phyloP scores from a whole-genome alignment of 1,140 invertebrate species.

The Dreissena polymorpha region DNA sequence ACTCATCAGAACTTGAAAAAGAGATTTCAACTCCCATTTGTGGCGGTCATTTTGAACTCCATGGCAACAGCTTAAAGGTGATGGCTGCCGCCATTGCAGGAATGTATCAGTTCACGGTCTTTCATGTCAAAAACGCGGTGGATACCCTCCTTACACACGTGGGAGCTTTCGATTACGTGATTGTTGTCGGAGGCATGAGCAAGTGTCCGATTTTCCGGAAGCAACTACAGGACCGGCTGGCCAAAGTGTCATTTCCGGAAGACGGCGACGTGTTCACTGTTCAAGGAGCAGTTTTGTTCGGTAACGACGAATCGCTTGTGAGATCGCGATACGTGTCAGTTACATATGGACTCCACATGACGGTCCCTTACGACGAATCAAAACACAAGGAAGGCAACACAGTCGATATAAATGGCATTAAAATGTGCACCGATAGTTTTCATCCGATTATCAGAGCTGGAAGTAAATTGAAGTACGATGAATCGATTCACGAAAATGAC shows the following conservation, averaged over 20 bases:
- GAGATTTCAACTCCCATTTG: slow-evolving; percentile 27
- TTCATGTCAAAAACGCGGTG: not conserved
- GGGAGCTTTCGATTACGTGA: not conserved
- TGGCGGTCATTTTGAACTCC: slow-evolving; percentile 30
- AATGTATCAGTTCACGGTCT: slow-evolving; percentile 36
- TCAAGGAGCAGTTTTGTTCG: slow-evolving; percentile 36
- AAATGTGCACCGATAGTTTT: slow-evolving; percentile 49
- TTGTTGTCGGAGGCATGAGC: slow-evolving; percentile 22
- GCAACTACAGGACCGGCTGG: not conserved
- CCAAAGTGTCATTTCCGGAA: slow-evolving; percentile 6
- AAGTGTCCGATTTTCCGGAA: not conserved
- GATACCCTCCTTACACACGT: not conserved
- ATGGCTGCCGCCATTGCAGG: slow-evolving; percentile 1
- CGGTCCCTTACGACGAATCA: slow-evolving; percentile 30
- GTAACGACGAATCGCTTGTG: not conserved
- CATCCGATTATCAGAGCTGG: slow-evolving; percentile 32
- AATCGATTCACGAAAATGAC: slow-evolving; percentile 26
- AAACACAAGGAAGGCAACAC: slow-evolving; percentile 5
- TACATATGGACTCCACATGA: slow-evolving; percentile 35
- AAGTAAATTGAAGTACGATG: not conserved
- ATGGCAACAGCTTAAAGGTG: not conserved
- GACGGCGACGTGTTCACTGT: slow-evolving; percentile 19
- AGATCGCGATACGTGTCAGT: slow-evolving; percentile 4
- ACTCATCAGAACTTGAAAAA: slow-evolving; percentile 1
- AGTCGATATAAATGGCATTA: slow-evolving; percentile 1